Evolutionary conservation across 1,140 invertebrate genomes (phyloP), one percentile per base, ranked within the genome.

Genomic region (Bombus confusus): DNA sequence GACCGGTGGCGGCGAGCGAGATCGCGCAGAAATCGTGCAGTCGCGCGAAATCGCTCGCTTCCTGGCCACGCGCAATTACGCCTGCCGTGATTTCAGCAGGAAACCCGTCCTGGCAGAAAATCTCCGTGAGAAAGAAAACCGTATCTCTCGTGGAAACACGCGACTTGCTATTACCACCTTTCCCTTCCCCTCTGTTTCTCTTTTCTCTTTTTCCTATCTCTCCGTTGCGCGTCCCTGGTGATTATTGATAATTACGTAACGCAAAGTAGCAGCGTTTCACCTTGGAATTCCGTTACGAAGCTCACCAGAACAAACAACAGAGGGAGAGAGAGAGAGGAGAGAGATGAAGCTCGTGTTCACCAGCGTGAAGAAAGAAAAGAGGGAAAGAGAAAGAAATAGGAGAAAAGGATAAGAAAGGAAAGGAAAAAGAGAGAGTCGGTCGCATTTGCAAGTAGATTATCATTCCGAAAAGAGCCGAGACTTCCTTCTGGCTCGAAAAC

Each of bases 391-490:
- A 2, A 80, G 43, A 2, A 10, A 22, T 13, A 62, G n/a, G 41
- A 15, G 62, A 34, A 43, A 28, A 62, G 62, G 75, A 64, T 64
- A 69, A 41, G 34, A 12, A 25, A 1, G 8, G 34, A 5, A 6
- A 25, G 34, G 66, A 37, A 10, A 18, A 39, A 22, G 39, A 72
- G 82, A 85, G 72, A 84, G 74, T 57, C 83, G 87, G 66, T 62
- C 87, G 91, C 91, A 92, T 92, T 90, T 92, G 91, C 91, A 91
- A 90, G 87, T 91, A 87, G 86, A 93, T 91, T 88, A 93, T 93
- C 84, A 91, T 91, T 92, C 88, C 87, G 87, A 88, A 85, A 91
- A 87, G 87, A 88, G 83, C 41, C 80, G 79, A 76, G 82, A 90
- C 86, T 92, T 92, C 90, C 90, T 92, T 81, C 88, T 91, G 80